Percentiles rank a stretch among this genome's conserved stretches.
Evolutionary conservation across 2,888 invertebrate species (phyloP).

Genomic region (Tortricodes alternella): DNA sequence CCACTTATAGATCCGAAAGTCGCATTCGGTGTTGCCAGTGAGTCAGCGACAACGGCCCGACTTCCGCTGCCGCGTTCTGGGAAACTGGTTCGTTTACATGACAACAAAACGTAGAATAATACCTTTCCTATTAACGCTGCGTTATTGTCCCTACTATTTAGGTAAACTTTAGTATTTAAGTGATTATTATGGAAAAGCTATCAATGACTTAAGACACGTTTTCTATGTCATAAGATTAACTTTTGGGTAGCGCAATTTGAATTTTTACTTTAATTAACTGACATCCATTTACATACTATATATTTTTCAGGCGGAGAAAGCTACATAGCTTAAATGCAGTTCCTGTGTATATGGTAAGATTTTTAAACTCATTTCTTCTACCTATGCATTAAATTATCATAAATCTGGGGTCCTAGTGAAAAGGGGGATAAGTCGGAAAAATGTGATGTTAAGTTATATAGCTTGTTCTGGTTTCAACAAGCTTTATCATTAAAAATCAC

Average conservation of each 20-base stretch:
- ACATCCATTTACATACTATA: background rate
- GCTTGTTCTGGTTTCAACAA: too few relatives aligned
- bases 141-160: slow-evolving; percentile 16
- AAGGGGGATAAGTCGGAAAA: too few relatives aligned
- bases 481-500: too few relatives aligned
- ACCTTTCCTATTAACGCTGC: slow-evolving; percentile 15
- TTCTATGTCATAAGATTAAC: background rate
- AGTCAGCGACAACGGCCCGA: slow-evolving; percentile 63
- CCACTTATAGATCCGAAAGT: slow-evolving; percentile 54
- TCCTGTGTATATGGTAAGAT: slow-evolving; percentile 17
- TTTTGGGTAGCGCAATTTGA: too few relatives aligned
- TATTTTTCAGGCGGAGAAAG: background rate
- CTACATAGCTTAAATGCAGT: background rate
- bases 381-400: too few relatives aligned
- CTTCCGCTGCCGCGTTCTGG: slow-evolving; percentile 60
- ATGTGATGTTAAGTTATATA: too few relatives aligned
- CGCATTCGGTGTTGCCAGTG: slow-evolving; percentile 39
- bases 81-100: slow-evolving; percentile 47
- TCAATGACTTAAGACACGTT: background rate
- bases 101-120: slow-evolving; percentile 36
- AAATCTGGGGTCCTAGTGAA: too few relatives aligned
- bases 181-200: background rate
- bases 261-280: too few relatives aligned
- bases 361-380: too few relatives aligned
- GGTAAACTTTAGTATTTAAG: slow-evolving; percentile 1